These are phyloP conservation scores for Gymnogyps californianus DNA, from an alignment of 2,113 vertebrate genomes.

Conservation along the genomic window DNA sequence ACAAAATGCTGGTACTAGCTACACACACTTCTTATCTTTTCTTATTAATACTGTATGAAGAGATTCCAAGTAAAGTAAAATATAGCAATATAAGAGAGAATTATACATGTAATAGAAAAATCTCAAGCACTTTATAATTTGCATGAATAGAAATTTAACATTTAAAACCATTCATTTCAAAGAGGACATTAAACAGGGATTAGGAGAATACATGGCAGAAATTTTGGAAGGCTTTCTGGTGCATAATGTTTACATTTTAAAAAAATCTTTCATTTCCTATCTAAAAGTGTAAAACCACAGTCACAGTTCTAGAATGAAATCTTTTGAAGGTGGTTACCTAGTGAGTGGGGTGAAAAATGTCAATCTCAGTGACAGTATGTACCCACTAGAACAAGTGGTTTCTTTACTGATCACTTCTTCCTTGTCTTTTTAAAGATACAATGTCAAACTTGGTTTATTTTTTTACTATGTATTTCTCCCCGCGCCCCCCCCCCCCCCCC, in stretches of 20 bases:
- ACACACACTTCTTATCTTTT: not conserved
- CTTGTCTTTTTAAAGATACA: not conserved
- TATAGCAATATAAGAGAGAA: not conserved
- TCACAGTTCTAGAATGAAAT: not conserved
- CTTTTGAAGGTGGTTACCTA: not conserved
- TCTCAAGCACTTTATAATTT: not conserved
- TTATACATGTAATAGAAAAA: slow-evolving; percentile 1
- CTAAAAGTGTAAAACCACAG: not conserved
- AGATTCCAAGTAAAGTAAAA: not conserved
- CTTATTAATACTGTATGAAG: slow-evolving; percentile 1
- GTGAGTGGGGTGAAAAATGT: slow-evolving; percentile 1
- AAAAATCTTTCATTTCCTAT: not conserved
- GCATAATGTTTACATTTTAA: not conserved
- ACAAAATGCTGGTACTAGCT: not conserved
- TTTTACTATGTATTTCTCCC: not conserved
- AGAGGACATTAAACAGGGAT: not conserved
- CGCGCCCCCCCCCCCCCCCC: too few species aligned
- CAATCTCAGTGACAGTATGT: not conserved
- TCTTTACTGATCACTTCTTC: not conserved
- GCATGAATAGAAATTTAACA: not conserved
- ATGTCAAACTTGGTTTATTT: not conserved
- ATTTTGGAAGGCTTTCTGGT: slow-evolving; percentile 4
- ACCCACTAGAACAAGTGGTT: not conserved
- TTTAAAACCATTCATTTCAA: slow-evolving; percentile 14
- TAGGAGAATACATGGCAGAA: not conserved